Evolutionary conservation across 2,888 invertebrate species (phyloP).

Genomic region (Aphidoletes aphidimyza): DNA sequence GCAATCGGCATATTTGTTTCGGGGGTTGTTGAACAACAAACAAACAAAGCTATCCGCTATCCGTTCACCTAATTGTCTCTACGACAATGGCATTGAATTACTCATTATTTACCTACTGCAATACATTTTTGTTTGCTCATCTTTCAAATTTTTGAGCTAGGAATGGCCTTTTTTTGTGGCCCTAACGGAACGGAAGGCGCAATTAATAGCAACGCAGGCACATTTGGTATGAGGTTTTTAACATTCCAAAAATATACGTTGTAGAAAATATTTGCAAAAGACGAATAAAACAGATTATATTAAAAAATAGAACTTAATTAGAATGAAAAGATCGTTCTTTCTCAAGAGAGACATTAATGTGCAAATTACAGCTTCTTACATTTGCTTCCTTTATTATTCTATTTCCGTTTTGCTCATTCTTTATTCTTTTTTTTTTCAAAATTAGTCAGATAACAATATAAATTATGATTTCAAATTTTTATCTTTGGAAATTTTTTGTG

Average conservation of each 20-base stretch:
- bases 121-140: neutral
- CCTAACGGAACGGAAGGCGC: no score
- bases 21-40: no score
- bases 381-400: neutral
- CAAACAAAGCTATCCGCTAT: no score
- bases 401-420: neutral
- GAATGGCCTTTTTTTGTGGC: no score
- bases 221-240: neutral
- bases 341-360: neutral
- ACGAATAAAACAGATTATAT: neutral
- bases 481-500: neutral
- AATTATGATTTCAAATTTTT: conserved; percentile 1
- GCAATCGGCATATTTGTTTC: no score
- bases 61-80: no score
- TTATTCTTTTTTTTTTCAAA: neutral
- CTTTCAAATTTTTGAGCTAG: no score
- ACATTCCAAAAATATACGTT: neutral
- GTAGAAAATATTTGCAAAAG: no score
- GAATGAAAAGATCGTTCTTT: neutral
- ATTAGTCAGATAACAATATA: neutral
- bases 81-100: conserved; percentile 7
- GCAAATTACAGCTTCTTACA: neutral
- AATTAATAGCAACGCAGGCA: conserved; percentile 20
- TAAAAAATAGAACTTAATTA: conserved; percentile 31
- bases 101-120: neutral